Percentiles rank a stretch among this genome's conserved stretches.
These are phyloP conservation scores for Unio delphinus DNA, from an alignment of 2,888 invertebrate species.

Conservation along the genomic window DNA sequence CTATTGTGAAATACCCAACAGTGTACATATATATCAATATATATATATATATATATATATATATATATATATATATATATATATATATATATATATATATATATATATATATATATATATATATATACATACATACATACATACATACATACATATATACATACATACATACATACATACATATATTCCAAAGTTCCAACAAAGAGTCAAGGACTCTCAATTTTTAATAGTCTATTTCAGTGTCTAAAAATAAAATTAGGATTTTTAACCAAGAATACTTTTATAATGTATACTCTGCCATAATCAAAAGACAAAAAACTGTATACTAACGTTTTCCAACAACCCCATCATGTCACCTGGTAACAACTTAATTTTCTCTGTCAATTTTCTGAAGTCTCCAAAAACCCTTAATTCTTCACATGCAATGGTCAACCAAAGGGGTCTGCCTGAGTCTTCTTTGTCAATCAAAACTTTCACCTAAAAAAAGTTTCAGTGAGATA, in stretches of 20 bases:
- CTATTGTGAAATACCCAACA: no score
- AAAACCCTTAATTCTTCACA: slow-evolving; percentile 57
- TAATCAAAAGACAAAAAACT: not conserved
- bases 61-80: no score
- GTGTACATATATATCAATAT: no score
- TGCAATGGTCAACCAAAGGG: slow-evolving; percentile 51
- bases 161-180: no score
- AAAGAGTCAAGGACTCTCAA: no score
- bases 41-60: no score
- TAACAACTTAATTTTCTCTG: slow-evolving; percentile 41
- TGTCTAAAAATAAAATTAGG: not conserved
- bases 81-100: no score
- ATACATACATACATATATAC: no score
- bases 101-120: no score
- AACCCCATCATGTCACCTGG: slow-evolving; percentile 41
- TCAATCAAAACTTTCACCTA: slow-evolving; percentile 29
- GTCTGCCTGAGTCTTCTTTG: slow-evolving; percentile 40
- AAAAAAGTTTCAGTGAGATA: not conserved
- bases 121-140: no score
- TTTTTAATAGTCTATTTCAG: not conserved
- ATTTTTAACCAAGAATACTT: not conserved
- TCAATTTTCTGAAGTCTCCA: slow-evolving; percentile 51
- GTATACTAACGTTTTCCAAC: slow-evolving; percentile 28
- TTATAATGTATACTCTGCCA: not conserved
- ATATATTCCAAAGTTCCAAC: no score